Base-by-base conservation (phyloP, 1,140 invertebrate species). In the Galendromus occidentalis region DNA sequence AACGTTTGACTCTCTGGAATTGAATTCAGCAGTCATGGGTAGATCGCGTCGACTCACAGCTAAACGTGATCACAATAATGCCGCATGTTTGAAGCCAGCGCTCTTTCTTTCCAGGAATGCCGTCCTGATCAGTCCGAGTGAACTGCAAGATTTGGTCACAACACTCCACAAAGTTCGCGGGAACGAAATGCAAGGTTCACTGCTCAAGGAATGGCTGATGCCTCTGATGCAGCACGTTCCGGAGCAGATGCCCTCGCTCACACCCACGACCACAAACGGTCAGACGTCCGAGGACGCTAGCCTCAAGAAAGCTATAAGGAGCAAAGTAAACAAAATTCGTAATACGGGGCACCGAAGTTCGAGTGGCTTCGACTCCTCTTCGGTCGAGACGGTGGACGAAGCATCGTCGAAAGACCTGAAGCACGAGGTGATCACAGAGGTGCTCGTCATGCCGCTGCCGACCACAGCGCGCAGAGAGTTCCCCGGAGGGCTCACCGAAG, bases 401-500 rank as follows among this genome's bases (percentile, higher is more conserved):
- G 25, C 33, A 6, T 25, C 51, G 1, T 25, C 22, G 14, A 59
- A 59, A 9, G 51, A 59, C 2, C 25, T 71, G 72, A 22, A 66
- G 66, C 33, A 9, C 33, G 76, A 77, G 5, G 75, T 41, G 28
- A 76, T 74, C 68, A 69, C 44, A 66, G 79, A 80, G 66, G 84
- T 87, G 7, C 74, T 87, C 17, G 81, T 86, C 22, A 82, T 87
- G 70, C 80, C 84, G 20, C 80, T 86, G 69, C 29, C 42, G 17
- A 76, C 78, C 42, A 75, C 73, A 41, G 76, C 74, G 25, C 75
- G 77, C 33, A 75, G 74, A 20, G 82, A 85, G 70, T 82, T 79
- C 64, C 79, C 85, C 17, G 85, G 85, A 22, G 76, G 86, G 68
- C 70, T 86, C n/a, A 78, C 82, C 17, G 85, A 87, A 76, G 80